phyloP scores from a whole-genome alignment of 2,888 invertebrate genomes.

The Dendrolimus houi region DNA sequence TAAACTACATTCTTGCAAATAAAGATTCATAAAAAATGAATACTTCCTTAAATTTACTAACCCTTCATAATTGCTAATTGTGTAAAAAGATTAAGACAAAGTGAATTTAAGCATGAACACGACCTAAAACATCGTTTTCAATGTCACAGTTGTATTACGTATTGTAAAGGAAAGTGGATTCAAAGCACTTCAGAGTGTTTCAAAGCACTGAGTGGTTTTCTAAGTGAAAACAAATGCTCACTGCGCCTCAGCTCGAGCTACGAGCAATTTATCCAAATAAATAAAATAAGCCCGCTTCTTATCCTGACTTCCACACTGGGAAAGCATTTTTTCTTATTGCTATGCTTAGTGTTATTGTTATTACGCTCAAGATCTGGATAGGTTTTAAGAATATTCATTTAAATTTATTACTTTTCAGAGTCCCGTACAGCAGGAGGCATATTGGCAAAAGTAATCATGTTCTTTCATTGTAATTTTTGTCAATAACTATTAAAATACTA shows the following conservation, averaged over 20 bases:
- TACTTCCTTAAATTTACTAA: too few species aligned
- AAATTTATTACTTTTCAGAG: not conserved
- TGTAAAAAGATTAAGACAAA: too few species aligned
- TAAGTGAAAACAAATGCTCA: slow-evolving; percentile 52
- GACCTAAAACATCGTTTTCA: not conserved
- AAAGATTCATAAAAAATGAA: too few species aligned
- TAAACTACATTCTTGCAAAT: too few species aligned
- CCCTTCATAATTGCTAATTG: too few species aligned
- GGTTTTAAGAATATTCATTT: not conserved
- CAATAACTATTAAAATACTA: too few species aligned
- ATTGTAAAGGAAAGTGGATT: not conserved
- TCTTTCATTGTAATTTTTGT: too few species aligned
- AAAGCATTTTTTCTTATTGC: slow-evolving; percentile 7
- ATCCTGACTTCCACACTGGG: slow-evolving; percentile 12
- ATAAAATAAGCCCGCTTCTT: slow-evolving; percentile 19
- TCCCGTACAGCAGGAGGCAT: too few species aligned
- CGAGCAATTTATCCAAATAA: slow-evolving; percentile 47
- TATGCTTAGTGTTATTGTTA: not conserved
- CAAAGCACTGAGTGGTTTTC: slow-evolving; percentile 33
- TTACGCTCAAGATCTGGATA: slow-evolving; percentile 2
- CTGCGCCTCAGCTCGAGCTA: slow-evolving; percentile 26
- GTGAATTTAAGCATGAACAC: not conserved
- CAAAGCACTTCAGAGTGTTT: slow-evolving; percentile 2
- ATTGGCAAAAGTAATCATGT: too few species aligned
- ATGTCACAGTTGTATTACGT: not conserved